Percentiles rank a stretch among this genome's conserved stretches.
These are phyloP conservation scores for Dynastes hyllus DNA, from an alignment of 2,888 invertebrate genomes.

Conservation along the genomic window DNA sequence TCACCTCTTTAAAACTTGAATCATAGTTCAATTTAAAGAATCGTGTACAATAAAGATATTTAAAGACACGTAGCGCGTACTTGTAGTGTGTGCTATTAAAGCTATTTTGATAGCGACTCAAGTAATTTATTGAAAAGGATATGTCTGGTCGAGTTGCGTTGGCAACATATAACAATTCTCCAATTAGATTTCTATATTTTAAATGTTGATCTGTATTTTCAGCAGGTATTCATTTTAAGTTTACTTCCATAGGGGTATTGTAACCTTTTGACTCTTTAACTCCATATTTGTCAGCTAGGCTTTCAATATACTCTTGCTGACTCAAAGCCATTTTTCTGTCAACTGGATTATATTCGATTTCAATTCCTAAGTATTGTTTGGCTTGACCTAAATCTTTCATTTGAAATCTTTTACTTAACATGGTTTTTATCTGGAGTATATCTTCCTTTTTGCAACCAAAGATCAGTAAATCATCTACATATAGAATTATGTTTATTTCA, in stretches of 20 bases:
- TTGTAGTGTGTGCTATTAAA: slow-evolving; percentile 10
- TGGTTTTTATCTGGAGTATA: slow-evolving; percentile 1
- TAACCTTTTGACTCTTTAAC: slow-evolving; percentile 3
- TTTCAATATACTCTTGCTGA: slow-evolving; percentile 28
- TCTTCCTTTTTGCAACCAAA: background rate
- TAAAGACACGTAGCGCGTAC: slow-evolving; percentile 28
- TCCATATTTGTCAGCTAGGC: slow-evolving; percentile 13
- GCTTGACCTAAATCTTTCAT: background rate
- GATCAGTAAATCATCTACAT: slow-evolving; percentile 24
- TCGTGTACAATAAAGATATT: slow-evolving; percentile 32
- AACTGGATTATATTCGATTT: slow-evolving; percentile 23
- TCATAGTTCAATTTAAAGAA: slow-evolving; percentile 8
- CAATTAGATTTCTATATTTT: slow-evolving; percentile 34
- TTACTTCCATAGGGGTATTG: slow-evolving; percentile 25
- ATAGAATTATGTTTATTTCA: slow-evolving; percentile 2
- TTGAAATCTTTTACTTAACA: slow-evolving; percentile 6
- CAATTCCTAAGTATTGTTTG: background rate
- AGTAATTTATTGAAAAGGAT: slow-evolving; percentile 10
- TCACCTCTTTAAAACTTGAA: background rate
- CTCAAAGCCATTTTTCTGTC: slow-evolving; percentile 29
- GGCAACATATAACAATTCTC: slow-evolving; percentile 23
- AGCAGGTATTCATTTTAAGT: slow-evolving; percentile 25
- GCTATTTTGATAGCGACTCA: slow-evolving; percentile 27
- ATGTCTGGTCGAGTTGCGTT: slow-evolving; percentile 16
- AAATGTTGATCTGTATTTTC: slow-evolving; percentile 17